phyloP scores from a whole-genome alignment of 2,888 invertebrate genomes.

The Cheilosia scutellata region DNA sequence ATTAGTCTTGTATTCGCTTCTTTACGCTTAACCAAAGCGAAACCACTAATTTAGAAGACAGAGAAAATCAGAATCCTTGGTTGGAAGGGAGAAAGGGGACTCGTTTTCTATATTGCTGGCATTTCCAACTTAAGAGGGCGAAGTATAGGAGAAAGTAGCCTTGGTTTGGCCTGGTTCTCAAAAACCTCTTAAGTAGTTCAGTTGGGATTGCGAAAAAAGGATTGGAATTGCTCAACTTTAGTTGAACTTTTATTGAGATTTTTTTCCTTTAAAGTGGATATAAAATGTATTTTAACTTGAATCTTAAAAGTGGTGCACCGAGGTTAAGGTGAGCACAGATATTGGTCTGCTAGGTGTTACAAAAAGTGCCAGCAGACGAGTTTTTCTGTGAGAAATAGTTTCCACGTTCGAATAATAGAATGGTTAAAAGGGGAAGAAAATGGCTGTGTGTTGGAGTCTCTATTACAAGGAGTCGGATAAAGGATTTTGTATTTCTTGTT shows the following conservation, averaged over 20 bases:
- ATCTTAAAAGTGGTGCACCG: not conserved
- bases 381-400: no score
- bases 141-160: not conserved
- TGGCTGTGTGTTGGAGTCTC: no score
- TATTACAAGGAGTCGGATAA: no score
- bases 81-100: not conserved
- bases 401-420: no score
- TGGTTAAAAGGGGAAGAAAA: no score
- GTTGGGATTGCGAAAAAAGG: not conserved
- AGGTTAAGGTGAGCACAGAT: not conserved
- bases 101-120: not conserved
- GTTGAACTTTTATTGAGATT: not conserved
- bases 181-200: not conserved
- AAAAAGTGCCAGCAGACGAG: no score
- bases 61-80: conserved; percentile 37
- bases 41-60: conserved; percentile 59
- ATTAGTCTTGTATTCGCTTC: conserved; percentile 5
- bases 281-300: not conserved
- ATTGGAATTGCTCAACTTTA: not conserved
- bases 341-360: no score
- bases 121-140: not conserved
- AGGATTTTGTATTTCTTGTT: no score
- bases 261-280: not conserved
- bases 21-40: conserved; percentile 36
- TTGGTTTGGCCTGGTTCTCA: not conserved